These are phyloP conservation scores for Phalera bucephala DNA, from an alignment of 2,888 invertebrate species.

Conservation along the genomic window DNA sequence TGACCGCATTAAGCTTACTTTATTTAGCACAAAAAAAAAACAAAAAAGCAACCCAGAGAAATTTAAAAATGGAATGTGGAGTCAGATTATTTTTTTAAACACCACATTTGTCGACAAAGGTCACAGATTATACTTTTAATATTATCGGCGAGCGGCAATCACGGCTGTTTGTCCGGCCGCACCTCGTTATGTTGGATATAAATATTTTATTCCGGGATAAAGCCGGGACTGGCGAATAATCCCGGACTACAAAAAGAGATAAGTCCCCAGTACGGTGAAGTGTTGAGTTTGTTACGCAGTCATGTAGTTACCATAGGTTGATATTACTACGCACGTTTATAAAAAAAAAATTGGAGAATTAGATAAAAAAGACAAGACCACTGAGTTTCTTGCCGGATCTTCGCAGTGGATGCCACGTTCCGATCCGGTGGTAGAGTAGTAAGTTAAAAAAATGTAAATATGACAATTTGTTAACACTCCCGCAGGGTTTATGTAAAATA, in stretches of 20 bases:
- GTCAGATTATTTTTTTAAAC: background rate
- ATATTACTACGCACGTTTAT: no score
- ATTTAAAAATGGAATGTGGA: background rate
- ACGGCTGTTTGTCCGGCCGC: slow-evolving; percentile 18
- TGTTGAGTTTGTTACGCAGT: slow-evolving; percentile 38
- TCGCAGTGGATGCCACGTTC: no score
- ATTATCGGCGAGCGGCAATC: slow-evolving; percentile 22
- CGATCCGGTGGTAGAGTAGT: no score
- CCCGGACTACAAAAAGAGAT: slow-evolving; percentile 61
- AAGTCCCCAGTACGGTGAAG: slow-evolving; percentile 56
- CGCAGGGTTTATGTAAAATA: no score
- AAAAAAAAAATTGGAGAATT: no score
- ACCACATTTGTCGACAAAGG: slow-evolving; percentile 7
- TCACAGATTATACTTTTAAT: slow-evolving; percentile 16
- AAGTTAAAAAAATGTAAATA: no score
- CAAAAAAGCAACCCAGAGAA: background rate
- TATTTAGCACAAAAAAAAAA: no score
- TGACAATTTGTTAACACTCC: no score
- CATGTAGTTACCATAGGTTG: slow-evolving; percentile 22
- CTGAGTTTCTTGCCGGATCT: no score
- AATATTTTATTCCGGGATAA: slow-evolving; percentile 65
- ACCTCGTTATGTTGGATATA: slow-evolving; percentile 57
- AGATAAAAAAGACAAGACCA: no score
- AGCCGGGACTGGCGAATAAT: slow-evolving; percentile 43
- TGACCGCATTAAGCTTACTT: no score